Conservation (phyloP, 2,888 invertebrate genomes). For the Neoaliturus tenellus region DNA sequence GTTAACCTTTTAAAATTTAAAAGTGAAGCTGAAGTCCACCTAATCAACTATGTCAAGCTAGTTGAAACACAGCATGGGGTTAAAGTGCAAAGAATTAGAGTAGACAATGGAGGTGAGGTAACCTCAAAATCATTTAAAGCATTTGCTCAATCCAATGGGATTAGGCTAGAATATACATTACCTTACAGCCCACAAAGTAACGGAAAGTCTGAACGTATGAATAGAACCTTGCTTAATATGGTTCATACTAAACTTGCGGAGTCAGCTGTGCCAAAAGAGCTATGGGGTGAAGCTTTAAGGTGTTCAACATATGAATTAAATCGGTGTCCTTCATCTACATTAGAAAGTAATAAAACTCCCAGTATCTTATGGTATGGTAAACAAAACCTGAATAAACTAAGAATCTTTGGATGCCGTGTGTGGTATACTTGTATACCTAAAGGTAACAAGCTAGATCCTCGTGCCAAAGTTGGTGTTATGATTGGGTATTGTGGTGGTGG, state of each 20-base stretch:
- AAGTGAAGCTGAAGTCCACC: conserved; percentile 66
- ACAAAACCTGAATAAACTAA: conserved; percentile 58
- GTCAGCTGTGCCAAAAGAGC: conserved; percentile 61
- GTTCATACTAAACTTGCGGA: conserved; percentile 65
- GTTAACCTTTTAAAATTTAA: conserved; percentile 65
- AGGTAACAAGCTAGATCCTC: conserved; percentile 50
- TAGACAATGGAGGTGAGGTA: conserved; percentile 67
- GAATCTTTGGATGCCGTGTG: conserved; percentile 60
- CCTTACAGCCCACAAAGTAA: conserved; percentile 67
- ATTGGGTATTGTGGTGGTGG: conserved; percentile 56
- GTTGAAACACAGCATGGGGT: conserved; percentile 65
- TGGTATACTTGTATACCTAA: conserved; percentile 56
- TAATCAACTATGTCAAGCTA: conserved; percentile 66
- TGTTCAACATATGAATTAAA: conserved; percentile 63
- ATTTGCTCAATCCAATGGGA: conserved; percentile 64
- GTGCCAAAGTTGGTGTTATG: conserved; percentile 49
- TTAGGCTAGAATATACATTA: no score
- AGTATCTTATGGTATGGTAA: conserved; percentile 55
- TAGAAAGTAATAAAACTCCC: conserved; percentile 54
- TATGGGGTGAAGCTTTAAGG: conserved; percentile 66
- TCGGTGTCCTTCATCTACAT: conserved; percentile 61
- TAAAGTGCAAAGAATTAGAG: conserved; percentile 64
- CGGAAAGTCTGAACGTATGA: conserved; percentile 66
- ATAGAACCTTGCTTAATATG: conserved; percentile 67
- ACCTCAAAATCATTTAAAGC: conserved; percentile 63